A percentile compares a stretch with the other conserved stretches of the same genome.
Conservation (phyloP, 2,888 invertebrate species). For the Chaitophorus viminalis region DNA sequence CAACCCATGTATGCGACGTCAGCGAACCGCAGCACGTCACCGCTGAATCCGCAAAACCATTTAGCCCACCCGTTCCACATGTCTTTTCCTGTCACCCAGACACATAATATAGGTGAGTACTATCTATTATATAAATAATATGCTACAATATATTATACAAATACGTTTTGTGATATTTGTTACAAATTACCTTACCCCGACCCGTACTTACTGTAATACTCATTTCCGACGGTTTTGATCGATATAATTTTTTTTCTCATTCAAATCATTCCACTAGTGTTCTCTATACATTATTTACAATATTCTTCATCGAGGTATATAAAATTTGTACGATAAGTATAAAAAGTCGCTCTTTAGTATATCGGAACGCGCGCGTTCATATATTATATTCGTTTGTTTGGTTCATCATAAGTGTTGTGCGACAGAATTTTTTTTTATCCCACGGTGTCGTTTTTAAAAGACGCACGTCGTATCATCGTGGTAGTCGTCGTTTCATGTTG, state of each 20-base stretch:
- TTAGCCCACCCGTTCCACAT: slow-evolving; percentile 66
- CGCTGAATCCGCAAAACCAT: slow-evolving; percentile 67
- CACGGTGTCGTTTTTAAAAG: slow-evolving; percentile 3
- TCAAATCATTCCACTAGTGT: neutral
- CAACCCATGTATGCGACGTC: slow-evolving; percentile 60
- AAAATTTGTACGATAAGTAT: too few species aligned
- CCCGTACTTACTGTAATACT: too few species aligned
- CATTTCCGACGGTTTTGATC: neutral
- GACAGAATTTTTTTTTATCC: slow-evolving; percentile 14
- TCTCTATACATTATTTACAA: neutral
- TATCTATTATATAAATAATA: too few species aligned
- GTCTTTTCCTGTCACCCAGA: slow-evolving; percentile 69
- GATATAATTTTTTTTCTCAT: neutral
- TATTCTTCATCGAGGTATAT: too few species aligned
- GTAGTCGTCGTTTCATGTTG: neutral
- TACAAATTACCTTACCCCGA: too few species aligned
- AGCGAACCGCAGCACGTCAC: slow-evolving; percentile 58
- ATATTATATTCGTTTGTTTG: neutral
- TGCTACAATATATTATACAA: too few species aligned
- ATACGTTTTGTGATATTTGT: neutral
- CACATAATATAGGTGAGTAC: slow-evolving; percentile 69
- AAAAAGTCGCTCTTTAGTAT: too few species aligned
- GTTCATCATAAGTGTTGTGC: neutral
- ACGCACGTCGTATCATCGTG: slow-evolving; percentile 45
- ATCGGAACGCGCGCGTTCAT: neutral